phyloP scores from a whole-genome alignment of 2,113 vertebrate species.

The Chrysochloris asiatica region DNA sequence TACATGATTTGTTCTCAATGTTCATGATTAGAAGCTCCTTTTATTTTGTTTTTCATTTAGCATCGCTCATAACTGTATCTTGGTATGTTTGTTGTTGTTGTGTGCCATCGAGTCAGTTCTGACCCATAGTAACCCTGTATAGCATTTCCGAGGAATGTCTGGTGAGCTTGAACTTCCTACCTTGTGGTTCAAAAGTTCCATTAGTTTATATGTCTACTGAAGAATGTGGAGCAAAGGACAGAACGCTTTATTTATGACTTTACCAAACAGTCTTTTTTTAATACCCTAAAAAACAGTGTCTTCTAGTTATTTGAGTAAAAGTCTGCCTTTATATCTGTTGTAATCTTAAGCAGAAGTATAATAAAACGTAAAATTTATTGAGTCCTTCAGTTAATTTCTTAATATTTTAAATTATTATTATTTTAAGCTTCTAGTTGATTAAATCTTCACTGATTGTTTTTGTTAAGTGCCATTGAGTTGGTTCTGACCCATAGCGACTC shows the following conservation, averaged over 20 bases:
- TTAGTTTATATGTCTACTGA: not conserved
- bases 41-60: constrained; percentile 27
- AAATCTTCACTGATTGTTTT: not conserved
- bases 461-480: no score
- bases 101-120: no score
- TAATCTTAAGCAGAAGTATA: not conserved
- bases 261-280: constrained; percentile 8
- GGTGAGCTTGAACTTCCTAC: no score
- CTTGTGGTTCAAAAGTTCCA: no score
- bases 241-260: no score
- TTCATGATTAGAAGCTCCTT: constrained; percentile 9
- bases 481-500: no score
- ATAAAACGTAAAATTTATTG: not conserved
- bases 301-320: not conserved
- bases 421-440: constrained; percentile 19
- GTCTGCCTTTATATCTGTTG: not conserved
- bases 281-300: not conserved
- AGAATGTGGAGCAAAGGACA: not conserved
- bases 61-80: no score
- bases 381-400: not conserved
- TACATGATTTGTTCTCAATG: not conserved
- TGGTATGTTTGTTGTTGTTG: not conserved
- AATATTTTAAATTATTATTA: constrained; percentile 30
- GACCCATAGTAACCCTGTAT: no score
- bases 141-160: no score